Conservation (phyloP, 2,888 invertebrate genomes). For the Colletes collaris region DNA sequence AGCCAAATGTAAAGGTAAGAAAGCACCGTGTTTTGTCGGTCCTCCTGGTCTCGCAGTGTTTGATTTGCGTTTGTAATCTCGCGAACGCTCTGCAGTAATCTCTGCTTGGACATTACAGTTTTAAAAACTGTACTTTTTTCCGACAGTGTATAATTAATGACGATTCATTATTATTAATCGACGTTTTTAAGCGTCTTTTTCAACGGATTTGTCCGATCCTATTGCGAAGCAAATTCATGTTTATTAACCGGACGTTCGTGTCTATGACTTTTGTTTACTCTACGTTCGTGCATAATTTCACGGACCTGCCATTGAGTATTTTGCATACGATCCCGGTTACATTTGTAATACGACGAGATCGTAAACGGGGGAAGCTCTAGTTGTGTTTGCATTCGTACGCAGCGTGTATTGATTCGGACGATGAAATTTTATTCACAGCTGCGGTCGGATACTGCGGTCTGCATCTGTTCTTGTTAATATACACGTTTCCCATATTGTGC, state of each 20-base stretch:
- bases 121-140: too few species aligned
- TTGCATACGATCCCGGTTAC: not conserved
- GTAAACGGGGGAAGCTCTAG: not conserved
- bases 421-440: constrained; percentile 28
- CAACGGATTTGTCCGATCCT: too few species aligned
- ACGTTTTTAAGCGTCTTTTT: too few species aligned
- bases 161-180: too few species aligned
- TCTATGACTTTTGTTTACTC: not conserved
- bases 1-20: too few species aligned
- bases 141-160: too few species aligned
- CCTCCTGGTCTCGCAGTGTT: too few species aligned
- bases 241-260: not conserved
- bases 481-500: not conserved
- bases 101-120: too few species aligned
- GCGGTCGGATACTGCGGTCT: constrained; percentile 2
- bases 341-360: not conserved
- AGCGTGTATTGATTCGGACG: not conserved
- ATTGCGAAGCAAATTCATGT: too few species aligned
- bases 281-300: not conserved
- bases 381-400: constrained; percentile 1
- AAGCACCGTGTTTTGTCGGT: too few species aligned
- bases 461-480: constrained; percentile 16
- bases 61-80: too few species aligned
- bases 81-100: too few species aligned
- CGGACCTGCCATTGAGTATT: not conserved